Evolutionary conservation across 2,113 vertebrate species (phyloP).

Genomic region (Dolichotis patagonum): DNA sequence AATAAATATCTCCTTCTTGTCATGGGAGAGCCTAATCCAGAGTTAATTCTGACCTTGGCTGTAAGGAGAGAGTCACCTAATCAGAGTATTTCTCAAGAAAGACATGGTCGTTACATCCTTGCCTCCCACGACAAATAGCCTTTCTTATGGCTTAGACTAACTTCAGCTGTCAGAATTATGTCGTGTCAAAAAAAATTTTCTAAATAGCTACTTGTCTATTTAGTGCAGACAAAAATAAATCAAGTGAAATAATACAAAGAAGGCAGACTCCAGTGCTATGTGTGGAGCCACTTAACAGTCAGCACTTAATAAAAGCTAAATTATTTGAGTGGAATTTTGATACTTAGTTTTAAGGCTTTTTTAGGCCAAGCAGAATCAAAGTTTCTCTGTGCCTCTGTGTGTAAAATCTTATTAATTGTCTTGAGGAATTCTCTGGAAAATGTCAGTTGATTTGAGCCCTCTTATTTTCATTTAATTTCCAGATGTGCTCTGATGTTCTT

Average conservation of each 20-base stretch:
- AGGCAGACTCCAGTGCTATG: constrained; percentile 11
- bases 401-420: constrained; percentile 68
- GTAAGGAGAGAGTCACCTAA: constrained; percentile 58
- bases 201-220: constrained; percentile 49
- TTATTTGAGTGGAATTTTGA: constrained; percentile 54
- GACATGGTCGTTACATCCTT: constrained; percentile 39
- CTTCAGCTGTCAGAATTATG: constrained; percentile 41
- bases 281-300: constrained; percentile 32
- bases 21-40: constrained; percentile 21
- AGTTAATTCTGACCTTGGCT: constrained; percentile 71
- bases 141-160: background rate
- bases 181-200: constrained; percentile 46
- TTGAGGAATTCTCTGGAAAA: constrained; percentile 65
- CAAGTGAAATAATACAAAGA: constrained; percentile 33
- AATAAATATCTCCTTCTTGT: constrained; percentile 61
- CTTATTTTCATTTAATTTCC: constrained; percentile 70
- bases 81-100: constrained; percentile 62
- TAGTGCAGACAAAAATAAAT: constrained; percentile 54
- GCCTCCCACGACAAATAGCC: constrained; percentile 45
- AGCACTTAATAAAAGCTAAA: constrained; percentile 57
- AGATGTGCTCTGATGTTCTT: constrained; percentile 59
- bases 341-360: constrained; percentile 18
- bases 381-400: constrained; percentile 52
- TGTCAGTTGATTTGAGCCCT: constrained; percentile 43
- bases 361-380: constrained; percentile 34